Base-by-base conservation (phyloP, 2,113 vertebrate genomes). In the Rhea pennata region DNA sequence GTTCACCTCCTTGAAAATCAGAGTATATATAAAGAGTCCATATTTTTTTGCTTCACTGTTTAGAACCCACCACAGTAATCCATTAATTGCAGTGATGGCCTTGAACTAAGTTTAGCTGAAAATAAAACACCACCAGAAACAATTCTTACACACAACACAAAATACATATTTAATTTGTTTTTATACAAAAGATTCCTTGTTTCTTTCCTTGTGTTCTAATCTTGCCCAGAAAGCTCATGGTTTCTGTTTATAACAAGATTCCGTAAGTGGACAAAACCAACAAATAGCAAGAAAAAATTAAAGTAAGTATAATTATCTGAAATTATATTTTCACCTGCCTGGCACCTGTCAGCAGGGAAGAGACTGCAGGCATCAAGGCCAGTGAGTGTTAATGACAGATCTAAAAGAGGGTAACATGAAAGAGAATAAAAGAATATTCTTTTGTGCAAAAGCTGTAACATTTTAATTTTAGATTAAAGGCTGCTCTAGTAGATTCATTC, bases 51-150 rank as follows among this genome's bases (percentile, higher is more conserved):
- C 59, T 51, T 50, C 5, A 3, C 79, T 72, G 15, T n/a, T 53
- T 9, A 19, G 58, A 79, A 67, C 31, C 24, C 40, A 33, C 1
- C 0, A 0, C 23, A 42, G 8, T 66, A 56, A 61, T 81, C 31
- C 20, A 77, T 62, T 87, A 53, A 64, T 54, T 84, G 77, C 59
- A 40, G 17, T 40, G 15, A 72, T 31, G 29, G 29, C 31, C 20
- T 22, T 73, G 26, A 93, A 61, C 33, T 33, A 69, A 71, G 20
- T 5, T 65, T 11, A 87, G 81, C 0, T 33, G 26, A 84, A 89
- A 92, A 65, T 42, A 65, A 74, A 66, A 84, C 36, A 33, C 7
- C 4, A 50, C 6, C 15, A 17, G 21, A 12, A 70, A 77, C 72
- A 77, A 81, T 10, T 36, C 53, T 3, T 56, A 7, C 6, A 40